Base-by-base conservation (phyloP, 2,888 invertebrate genomes). In the Listrodromus nycthemerus region DNA sequence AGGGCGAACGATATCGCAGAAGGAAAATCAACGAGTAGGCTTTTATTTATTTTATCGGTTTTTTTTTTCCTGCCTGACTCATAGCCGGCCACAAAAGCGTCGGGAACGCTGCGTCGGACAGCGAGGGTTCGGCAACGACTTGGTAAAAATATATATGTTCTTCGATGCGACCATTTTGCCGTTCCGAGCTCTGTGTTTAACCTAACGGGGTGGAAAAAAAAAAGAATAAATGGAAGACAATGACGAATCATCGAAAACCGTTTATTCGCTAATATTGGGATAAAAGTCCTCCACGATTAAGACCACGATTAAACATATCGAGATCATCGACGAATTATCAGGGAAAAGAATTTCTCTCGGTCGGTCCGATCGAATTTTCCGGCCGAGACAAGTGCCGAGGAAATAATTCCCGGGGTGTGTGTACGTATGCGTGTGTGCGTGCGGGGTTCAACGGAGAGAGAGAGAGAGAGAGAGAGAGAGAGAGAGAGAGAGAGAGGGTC, bases 1-100 rank as follows among this genome's bases (percentile, higher is more conserved):
- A 55, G 24, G 45, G 61, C 61, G 19, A 21, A 52, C 33, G 67
- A 76, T 76, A 76, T 69, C 65, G 74, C 79, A 80, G 45, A 55
- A 30, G 48, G n/a, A 48, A 61, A 74, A 55, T 16, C 41, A 24
- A 10, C 6, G 5, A 55, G 55, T 24, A 21, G 13, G 6, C 3
- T 65, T 27, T 50, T 37, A 24, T 55, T 65, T 61, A 50, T 67
- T 33, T 55, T n/a, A 33, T 45, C 27, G 8, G 8, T 41, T 30
- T 41, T 8, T 67, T 55, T 75, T 76, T 76, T 67, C 55, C 55
- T 55, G 55, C 1, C 50, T 76, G 66, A 67, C 55, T 55, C 66
- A 67, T n/a, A 33, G 52, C 21, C 27, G n/a, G 27, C 48, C 69
- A 19, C 69, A 61, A 61, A 7, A n/a, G 30, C 24, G 27, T 16